Evolutionary conservation across 2,888 invertebrate species (phyloP), one percentile per base, ranked within the genome.

Genomic region (Rhingia campestris): DNA sequence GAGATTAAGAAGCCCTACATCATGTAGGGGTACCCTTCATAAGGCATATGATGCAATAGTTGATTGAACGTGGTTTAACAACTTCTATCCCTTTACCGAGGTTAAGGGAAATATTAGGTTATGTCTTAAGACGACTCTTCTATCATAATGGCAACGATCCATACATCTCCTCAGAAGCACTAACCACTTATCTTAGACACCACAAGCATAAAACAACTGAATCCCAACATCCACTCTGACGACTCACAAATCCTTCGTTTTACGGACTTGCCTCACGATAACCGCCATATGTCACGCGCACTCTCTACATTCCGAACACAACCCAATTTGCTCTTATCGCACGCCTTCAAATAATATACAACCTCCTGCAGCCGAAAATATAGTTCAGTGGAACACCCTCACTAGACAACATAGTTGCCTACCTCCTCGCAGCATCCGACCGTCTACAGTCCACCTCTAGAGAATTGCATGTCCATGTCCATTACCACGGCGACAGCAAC

Each of bases 371-470:
- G 33, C 56, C 49, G 35, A 54, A 32, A 66, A 77, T 63, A 61
- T 81, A 72, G 81, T 76, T 81, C 77, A 81, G 77, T 77, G 77
- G 81, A 81, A 81, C 81, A 81, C 76, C 81, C 81, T 81, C 81
- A 81, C 76, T 66, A 76, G 81, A 76, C 81, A 72, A 54, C 14
- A 6, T 59, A 76, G 76, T 76, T 64, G 12, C 47, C 12, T 7
- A 12, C n/a, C 41, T 22, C 37, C n/a, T n/a, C 58, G 30, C 9
- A 37, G 14, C 59, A 45, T 32, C 12, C 14, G 32, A 63, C 43
- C 43, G 49, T 30, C 33, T 39, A 30, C 22, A 45, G 51, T 73
- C 33, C 45, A 49, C 61, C 22, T 3, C 5, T 3, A 30, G 56
- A 77, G 56, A 67, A 67, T 81, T 77, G 72, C 81, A 81, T 77